Base-by-base conservation (phyloP, 2,888 invertebrate species). In the Malthinus flaveolus region DNA sequence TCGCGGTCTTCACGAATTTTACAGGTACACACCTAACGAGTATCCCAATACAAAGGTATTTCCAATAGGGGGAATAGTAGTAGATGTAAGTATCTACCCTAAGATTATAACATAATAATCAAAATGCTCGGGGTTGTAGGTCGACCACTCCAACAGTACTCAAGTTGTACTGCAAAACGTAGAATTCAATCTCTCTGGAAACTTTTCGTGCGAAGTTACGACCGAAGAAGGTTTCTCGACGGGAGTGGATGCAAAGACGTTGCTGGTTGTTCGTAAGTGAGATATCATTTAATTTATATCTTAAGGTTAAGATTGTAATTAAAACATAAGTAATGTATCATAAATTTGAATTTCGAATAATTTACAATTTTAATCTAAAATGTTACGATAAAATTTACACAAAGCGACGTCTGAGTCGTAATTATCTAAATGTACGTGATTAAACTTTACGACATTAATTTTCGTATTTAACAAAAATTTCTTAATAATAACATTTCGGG, bases 151-250 rank as follows among this genome's bases (percentile, higher is more conserved):
- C 23, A 88, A 90, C 76, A 87, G 88, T 60, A 86, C 85, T 61
- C 89, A 90, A 79, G 91, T 91, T 65, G 82, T 88, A 65, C 82
- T 91, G 64, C 82, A 84, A 67, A 84, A 87, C 64, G 83, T 91
- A 72, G 87, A 87, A 68, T 86, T 89, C 70, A 84, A 82, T 52
- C 80, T 90, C 48, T 86, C 90, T 31, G 91, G 91, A 3, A 89
- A 89, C 81, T 90, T 90, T 80, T 88, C 87, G 74, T 91, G 91
- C 76, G 91, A 91, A 78, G 90, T 90, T 64, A 90, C 90, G 37
- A 88, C 88, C 1, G 90, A 90, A 72, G 85, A 86, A 7, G 83
- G 83, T 36, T 90, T 90, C 78, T 85, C 87, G 13, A 90, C 90
- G 8, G 84, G 85, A 69, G 84, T 84, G 10, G 87, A 84, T 46